Base-by-base conservation (phyloP, 2,888 invertebrate species). In the Pristionchus arcanus region DNA sequence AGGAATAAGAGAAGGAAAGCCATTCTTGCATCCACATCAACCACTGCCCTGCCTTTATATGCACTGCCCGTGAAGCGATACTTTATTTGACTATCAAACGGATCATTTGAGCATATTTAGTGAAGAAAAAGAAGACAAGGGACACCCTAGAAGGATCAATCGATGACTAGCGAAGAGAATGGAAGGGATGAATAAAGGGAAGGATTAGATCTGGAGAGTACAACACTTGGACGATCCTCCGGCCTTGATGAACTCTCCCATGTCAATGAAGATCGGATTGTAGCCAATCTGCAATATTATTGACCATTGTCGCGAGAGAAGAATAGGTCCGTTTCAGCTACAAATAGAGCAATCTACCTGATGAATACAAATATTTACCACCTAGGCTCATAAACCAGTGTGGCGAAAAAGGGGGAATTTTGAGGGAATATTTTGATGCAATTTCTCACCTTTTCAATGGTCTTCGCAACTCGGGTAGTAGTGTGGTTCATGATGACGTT, bases 171-270 rank as follows among this genome's bases (percentile, higher is more conserved):
- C 34, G 53, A 31, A 13, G 19, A 55, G 42, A 81, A 49, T 1
- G 55, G 55, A 55, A 83, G n/a, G 83, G 83, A 37, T 2, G 77
- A 42, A 11, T n/a, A n/a, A 71, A 31, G 71, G 28, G 19, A 83
- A 11, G 59, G 86, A 15, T 77, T 42, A 88, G 59, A 74, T 74
- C 88, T 71, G 87, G 49, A 94, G 90, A 15, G 94, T 94, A 90
- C 94, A 94, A 87, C 94, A 94, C 90, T 94, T 94, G n/a, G 94
- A 91, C 5, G 94, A 94, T 88, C 94, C 94, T 83, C 94, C 95
- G 66, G 93, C 93, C 90, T 95, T 95, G 86, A 95, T 92, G 91
- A 95, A 95, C 90, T 95, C 95, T 86, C 93, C 92, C 93, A 95
- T 94, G 90, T 95, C 93, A 19, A 95, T 94, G 74, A 91, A 91